Conservation (phyloP, 2,797 vertebrate species). For the Sebastiscus tertius region DNA sequence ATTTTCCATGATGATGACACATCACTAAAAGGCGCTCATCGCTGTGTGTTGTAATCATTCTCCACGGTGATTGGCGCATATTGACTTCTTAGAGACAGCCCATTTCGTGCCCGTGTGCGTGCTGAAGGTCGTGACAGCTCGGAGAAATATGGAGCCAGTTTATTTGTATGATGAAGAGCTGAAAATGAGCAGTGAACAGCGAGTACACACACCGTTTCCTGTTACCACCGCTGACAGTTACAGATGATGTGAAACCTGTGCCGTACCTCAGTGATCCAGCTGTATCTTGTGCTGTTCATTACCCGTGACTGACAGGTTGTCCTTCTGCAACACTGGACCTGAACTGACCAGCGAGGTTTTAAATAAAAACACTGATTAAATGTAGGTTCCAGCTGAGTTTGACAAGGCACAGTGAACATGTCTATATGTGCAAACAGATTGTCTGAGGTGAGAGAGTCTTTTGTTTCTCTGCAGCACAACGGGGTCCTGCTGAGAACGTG, state of each 20-base stretch:
- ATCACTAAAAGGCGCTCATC: constrained; percentile 15
- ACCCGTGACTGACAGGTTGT: background rate
- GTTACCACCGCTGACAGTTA: background rate
- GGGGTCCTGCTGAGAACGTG: constrained; percentile 1
- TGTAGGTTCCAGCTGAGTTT: background rate
- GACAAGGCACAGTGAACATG: background rate
- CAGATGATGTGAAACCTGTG: background rate
- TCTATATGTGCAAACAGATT: constrained; percentile 15
- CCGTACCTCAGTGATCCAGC: background rate
- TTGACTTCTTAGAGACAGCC: constrained; percentile 21
- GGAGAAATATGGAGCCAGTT: constrained; percentile 25
- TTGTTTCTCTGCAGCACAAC: constrained; percentile 9
- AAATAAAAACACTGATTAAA: background rate
- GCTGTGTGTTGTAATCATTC: constrained; percentile 8
- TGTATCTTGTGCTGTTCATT: background rate
- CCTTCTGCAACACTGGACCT: background rate
- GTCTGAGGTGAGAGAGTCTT: constrained; percentile 2
- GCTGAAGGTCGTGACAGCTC: background rate
- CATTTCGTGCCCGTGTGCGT: constrained; percentile 32
- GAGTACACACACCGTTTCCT: background rate
- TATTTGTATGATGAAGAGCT: constrained; percentile 28
- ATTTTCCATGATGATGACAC: constrained; percentile 3
- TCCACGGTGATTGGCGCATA: constrained; percentile 23
- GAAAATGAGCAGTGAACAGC: constrained; percentile 15
- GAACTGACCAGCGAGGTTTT: background rate